Evolutionary conservation across 1,140 invertebrate genomes (phyloP).

Genomic region (Probaryconus sp.): DNA sequence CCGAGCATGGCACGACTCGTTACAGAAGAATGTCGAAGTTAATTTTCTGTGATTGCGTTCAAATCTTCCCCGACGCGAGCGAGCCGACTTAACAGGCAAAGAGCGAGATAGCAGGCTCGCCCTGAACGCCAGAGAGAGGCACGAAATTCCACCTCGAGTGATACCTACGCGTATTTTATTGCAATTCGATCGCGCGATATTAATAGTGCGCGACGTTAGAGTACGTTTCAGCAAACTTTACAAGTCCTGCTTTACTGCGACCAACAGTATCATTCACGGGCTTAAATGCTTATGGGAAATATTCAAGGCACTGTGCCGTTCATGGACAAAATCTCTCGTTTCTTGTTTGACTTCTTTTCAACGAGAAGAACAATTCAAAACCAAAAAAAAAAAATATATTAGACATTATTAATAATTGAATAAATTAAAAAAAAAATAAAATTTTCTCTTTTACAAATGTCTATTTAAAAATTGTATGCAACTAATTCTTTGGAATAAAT

Average conservation of each 20-base stretch:
- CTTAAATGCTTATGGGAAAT: constrained; percentile 27
- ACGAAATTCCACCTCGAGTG: constrained; percentile 41
- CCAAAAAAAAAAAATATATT: too few relatives aligned
- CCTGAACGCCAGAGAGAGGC: constrained; percentile 37
- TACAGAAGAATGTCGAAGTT: constrained; percentile 51
- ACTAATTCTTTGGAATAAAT: too few relatives aligned
- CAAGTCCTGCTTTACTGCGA: constrained; percentile 29
- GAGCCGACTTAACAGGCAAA: neutral
- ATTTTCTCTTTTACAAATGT: too few relatives aligned
- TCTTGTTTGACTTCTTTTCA: too few relatives aligned
- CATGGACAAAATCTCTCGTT: too few relatives aligned
- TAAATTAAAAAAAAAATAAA: too few relatives aligned
- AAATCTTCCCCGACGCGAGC: constrained; percentile 24
- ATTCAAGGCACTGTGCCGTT: too few relatives aligned
- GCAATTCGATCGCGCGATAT: constrained; percentile 41
- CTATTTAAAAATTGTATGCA: too few relatives aligned
- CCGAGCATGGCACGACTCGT: constrained; percentile 35
- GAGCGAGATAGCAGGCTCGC: constrained; percentile 10
- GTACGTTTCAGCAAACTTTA: constrained; percentile 10
- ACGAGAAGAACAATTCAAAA: too few relatives aligned
- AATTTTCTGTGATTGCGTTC: constrained; percentile 54
- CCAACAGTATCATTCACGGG: constrained; percentile 8
- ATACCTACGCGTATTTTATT: constrained; percentile 46
- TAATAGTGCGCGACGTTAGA: constrained; percentile 29
- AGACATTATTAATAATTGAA: too few relatives aligned